A percentile compares a stretch with the other conserved stretches of the same genome.
Evolutionary conservation across 2,888 invertebrate species (phyloP).

Genomic region (Chrysomela aeneicollis): DNA sequence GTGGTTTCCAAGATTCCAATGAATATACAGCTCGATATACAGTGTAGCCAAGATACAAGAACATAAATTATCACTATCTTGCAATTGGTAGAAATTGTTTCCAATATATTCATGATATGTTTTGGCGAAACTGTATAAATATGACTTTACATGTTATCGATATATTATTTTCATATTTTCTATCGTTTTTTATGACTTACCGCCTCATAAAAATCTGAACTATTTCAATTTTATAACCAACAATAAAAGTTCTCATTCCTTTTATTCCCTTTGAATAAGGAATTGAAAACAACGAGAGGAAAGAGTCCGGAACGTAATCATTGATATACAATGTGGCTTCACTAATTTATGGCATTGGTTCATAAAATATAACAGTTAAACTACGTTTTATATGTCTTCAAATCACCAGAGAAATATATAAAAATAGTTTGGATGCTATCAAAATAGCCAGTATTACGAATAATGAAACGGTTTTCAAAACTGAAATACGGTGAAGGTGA

Average conservation of each 20-base stretch:
- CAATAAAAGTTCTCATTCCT: background rate
- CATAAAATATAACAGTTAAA: background rate
- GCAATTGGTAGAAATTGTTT: no score
- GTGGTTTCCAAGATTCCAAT: no score
- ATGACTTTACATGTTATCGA: background rate
- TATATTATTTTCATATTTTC: background rate
- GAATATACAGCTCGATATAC: no score
- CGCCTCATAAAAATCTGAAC: background rate
- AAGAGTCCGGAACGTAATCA: background rate
- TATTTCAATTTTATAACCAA: background rate
- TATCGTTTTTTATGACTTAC: background rate
- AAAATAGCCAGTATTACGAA: no score
- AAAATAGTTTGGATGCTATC: background rate
- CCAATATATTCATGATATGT: no score
- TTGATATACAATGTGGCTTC: background rate
- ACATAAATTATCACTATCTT: no score
- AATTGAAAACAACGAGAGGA: background rate
- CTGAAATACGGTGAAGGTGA: no score
- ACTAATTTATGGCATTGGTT: conserved; percentile 2
- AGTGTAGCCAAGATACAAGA: no score
- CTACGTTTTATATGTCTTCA: background rate
- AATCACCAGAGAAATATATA: background rate
- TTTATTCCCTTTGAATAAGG: background rate
- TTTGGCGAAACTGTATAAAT: no score
- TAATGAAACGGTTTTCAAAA: no score